These are phyloP conservation scores for rabbit (Oryctolagus cuniculus) DNA, from an alignment of 2,113 vertebrate species.

Conservation along the genomic window mOryCun1.1 NC_091436.1:75966001-75966500, in stretches of 20 bases:
- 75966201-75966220: background rate
- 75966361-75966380: constrained; percentile 67
- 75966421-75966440: constrained; percentile 51
- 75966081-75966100: background rate
- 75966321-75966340: constrained; percentile 42
- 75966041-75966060: background rate
- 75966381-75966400: constrained; percentile 61
- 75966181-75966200: background rate
- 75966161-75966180: constrained; percentile 4
- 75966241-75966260: background rate
- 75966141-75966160: background rate
- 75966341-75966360: constrained; percentile 59
- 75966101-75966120: background rate
- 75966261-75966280: background rate
- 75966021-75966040: constrained; percentile 18
- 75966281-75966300: background rate
- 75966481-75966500: background rate
- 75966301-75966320: constrained; percentile 47
- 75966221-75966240: background rate
- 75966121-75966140: background rate
- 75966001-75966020: background rate
- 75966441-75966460: constrained; percentile 30
- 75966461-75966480: background rate
- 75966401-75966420: constrained; percentile 67
- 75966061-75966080: background rate